Conservation (phyloP, 35 echinoderm and acorn worm species). For the Strongylocentrotus purpuratus region DNA sequence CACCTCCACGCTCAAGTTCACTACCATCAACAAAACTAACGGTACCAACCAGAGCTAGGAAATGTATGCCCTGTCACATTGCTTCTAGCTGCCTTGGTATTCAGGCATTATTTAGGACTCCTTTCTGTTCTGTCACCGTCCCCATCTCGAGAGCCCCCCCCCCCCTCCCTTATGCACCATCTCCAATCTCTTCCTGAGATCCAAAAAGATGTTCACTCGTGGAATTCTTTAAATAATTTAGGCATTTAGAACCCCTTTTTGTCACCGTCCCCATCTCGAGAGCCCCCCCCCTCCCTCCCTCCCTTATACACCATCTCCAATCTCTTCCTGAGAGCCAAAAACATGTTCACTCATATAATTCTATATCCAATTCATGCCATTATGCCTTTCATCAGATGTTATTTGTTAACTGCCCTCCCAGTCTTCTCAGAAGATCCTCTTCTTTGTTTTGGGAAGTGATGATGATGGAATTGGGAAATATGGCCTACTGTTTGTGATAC, state of each 20-base stretch:
- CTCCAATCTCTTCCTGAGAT: not conserved
- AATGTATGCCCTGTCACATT: not conserved
- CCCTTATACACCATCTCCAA: not conserved
- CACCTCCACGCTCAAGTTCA: conserved; percentile 54
- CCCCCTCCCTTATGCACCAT: not conserved
- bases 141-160: not conserved
- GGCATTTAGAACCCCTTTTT: not conserved
- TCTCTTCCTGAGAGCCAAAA: not conserved
- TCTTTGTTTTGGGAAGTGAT: too few species aligned
- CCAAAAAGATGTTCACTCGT: too few species aligned
- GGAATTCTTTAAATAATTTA: not conserved
- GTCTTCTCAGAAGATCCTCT: not conserved
- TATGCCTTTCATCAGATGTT: not conserved
- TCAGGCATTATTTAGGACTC: not conserved
- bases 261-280: not conserved
- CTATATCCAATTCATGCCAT: not conserved
- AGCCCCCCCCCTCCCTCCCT: not conserved
- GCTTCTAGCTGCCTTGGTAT: not conserved
- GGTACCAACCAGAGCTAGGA: not conserved
- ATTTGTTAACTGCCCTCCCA: not conserved
- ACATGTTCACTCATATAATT: too few species aligned
- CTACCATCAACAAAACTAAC: conserved; percentile 37
- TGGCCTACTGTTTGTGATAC: not conserved
- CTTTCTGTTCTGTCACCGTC: not conserved
- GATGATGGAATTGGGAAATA: not conserved